A percentile compares a stretch with the other conserved stretches of the same genome.
These are phyloP conservation scores for Puma concolor DNA, from an alignment of 2,113 vertebrate species.

Conservation along the genomic window DNA sequence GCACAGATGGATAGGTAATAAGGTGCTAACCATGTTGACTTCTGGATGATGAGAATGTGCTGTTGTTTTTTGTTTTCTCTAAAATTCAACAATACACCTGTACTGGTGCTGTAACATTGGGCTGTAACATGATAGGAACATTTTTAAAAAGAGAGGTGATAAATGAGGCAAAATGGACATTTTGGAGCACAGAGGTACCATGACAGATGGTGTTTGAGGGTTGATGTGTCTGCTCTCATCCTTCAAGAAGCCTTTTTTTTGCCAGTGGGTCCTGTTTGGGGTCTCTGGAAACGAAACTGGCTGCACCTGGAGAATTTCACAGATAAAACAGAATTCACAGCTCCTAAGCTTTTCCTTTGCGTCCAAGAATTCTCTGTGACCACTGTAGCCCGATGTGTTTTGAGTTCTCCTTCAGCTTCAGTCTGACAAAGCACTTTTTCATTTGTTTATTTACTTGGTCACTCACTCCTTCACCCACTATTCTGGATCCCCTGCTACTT, in stretches of 20 bases:
- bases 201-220: background rate
- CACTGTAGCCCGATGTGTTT: background rate
- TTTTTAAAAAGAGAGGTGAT: background rate
- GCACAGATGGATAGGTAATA: background rate
- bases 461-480: background rate
- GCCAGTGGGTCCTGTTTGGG: background rate
- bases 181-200: background rate
- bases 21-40: background rate
- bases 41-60: background rate
- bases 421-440: background rate
- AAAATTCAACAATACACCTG: background rate
- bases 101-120: background rate
- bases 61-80: background rate
- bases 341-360: background rate
- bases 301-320: background rate
- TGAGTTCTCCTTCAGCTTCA: background rate
- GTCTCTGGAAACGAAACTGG: background rate
- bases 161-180: background rate
- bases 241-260: background rate
- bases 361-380: background rate
- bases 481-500: background rate
- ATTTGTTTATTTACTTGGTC: background rate
- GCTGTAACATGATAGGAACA: background rate
- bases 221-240: background rate
- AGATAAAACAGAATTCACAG: background rate